phyloP scores from a whole-genome alignment of 2,888 invertebrate species.

The Linnaemya tessellans region DNA sequence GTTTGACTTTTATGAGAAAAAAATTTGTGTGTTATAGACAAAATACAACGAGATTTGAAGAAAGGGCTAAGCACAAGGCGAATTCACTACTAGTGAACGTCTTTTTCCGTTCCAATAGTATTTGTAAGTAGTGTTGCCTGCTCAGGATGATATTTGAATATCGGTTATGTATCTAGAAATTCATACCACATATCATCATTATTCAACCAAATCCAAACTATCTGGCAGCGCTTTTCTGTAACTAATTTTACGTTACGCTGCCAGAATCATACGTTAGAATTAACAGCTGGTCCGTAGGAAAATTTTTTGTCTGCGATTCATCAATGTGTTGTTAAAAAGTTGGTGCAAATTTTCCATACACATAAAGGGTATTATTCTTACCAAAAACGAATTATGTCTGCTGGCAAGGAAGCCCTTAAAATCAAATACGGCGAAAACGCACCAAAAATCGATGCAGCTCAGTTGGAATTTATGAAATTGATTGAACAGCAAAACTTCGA shows the following conservation, averaged over 20 bases:
- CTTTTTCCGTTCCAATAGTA: no score
- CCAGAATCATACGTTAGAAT: neutral
- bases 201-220: no score
- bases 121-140: no score
- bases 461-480: slow-evolving; percentile 91
- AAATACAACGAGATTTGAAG: no score
- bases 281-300: slow-evolving; percentile 11
- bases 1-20: no score
- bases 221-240: neutral
- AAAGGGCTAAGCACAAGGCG: no score
- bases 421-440: slow-evolving; percentile 81
- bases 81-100: no score
- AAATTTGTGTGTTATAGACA: no score
- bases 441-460: slow-evolving; percentile 85
- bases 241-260: slow-evolving; percentile 15
- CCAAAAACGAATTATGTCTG: slow-evolving; percentile 79
- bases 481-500: slow-evolving; percentile 90
- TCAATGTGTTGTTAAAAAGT: slow-evolving; percentile 53
- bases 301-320: slow-evolving; percentile 1
- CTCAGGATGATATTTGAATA: no score
- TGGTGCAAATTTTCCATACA: slow-evolving; percentile 36
- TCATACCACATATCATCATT: no score
- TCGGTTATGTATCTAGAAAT: no score
- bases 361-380: neutral
- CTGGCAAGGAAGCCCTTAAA: slow-evolving; percentile 77